A percentile compares a stretch with the other conserved stretches of the same genome.
Evolutionary conservation across 2,888 invertebrate species (phyloP).

Genomic region (Palloptera scutellata): DNA sequence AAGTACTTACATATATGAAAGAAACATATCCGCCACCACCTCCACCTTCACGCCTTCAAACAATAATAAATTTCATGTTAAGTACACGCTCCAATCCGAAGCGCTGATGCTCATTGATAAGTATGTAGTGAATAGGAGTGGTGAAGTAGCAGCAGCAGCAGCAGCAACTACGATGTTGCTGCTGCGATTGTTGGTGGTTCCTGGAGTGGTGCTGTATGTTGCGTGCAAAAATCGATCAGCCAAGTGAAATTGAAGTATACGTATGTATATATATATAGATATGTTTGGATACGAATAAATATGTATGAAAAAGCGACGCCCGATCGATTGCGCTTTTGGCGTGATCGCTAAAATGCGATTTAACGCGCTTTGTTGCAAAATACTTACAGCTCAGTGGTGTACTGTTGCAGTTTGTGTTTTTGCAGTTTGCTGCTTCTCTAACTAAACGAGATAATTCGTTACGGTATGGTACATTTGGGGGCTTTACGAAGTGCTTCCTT

Average conservation of each 20-base stretch:
- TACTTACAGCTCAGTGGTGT: background rate
- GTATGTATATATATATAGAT: background rate
- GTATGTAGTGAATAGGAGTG: too few species aligned
- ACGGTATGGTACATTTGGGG: constrained; percentile 26
- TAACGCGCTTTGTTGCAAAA: background rate
- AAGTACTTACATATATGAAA: too few species aligned
- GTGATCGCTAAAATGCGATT: constrained; percentile 28
- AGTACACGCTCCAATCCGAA: constrained; percentile 33
- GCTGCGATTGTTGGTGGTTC: too few species aligned
- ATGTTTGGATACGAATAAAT: background rate
- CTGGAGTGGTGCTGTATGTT: constrained; percentile 35
- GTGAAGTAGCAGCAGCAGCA: too few species aligned
- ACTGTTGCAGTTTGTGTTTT: constrained; percentile 23
- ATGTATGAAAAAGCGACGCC: constrained; percentile 33
- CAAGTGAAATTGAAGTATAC: background rate
- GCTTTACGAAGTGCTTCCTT: constrained; percentile 3
- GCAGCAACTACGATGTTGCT: too few species aligned
- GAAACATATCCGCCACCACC: constrained; percentile 10
- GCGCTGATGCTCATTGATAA: too few species aligned
- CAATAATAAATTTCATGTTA: constrained; percentile 43
- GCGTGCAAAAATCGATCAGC: constrained; percentile 59
- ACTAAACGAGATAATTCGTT: constrained; percentile 31
- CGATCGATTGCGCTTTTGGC: constrained; percentile 44
- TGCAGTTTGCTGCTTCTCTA: constrained; percentile 3
- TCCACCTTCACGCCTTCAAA: constrained; percentile 36